Base-by-base conservation (phyloP, 2,888 invertebrate species). In the Thecocarcelia acutangulata region DNA sequence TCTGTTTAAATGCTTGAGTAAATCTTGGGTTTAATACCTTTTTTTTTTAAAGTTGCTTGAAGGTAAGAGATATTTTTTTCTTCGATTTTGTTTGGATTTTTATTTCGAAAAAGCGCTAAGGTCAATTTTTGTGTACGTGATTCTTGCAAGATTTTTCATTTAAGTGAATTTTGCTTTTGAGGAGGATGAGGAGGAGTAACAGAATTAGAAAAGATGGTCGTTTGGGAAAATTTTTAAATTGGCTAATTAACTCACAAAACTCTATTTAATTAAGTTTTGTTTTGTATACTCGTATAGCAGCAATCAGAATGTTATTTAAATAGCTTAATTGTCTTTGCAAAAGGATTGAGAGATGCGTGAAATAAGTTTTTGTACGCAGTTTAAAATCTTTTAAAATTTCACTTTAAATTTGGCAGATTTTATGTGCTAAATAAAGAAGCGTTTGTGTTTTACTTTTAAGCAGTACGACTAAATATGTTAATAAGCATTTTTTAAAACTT, bases 1-100 rank as follows among this genome's bases (percentile, higher is more conserved):
- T 84, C 80, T 72, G 80, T 78, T 77, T 83, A 66, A 75, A 69
- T 86, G 85, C 86, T 83, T 85, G 78, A 85, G 74, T 84, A 83
- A 75, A 59, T 80, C 79, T 68, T 61, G 54, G 54, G 19, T 46
- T 77, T 70, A 37, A 40, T 54, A 4, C 28, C 3, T 4, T 33
- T 33, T 63, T 68, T 48, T 52, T 28, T 33, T 9, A 0, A 12
- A 40, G 37, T 56, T 56, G n/a, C 44, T 56, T 1, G 33, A 33
- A 33, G 33, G 33, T 33, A 33, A 33, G 33, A 24, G 5, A 24
- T 24, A 24, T 24, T 8, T 33, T 33, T 33, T 33, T 33, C 9
- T 50, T 54, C 59, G n/a, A 19, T 54, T 74, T 54, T 48, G 28
- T 9, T 40, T 48, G 6, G 56, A 48, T 66, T 63, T 58, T 50